Conservation (phyloP, 2,113 vertebrate species). For the Accipiter virgatus region DNA sequence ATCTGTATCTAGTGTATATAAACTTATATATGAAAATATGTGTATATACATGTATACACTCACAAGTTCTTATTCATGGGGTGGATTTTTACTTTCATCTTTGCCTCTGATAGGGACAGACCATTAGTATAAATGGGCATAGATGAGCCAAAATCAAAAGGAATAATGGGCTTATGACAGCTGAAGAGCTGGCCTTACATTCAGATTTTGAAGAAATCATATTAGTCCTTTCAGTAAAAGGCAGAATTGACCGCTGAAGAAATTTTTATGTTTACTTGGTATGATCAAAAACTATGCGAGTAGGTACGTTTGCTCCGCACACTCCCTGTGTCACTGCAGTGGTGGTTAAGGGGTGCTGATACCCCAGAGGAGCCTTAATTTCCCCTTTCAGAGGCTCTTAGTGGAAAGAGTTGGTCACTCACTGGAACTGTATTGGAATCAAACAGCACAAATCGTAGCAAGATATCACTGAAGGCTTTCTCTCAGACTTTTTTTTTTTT, state of each 20-base stretch:
- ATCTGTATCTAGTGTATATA: background rate
- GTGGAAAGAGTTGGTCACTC: background rate
- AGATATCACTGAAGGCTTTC: background rate
- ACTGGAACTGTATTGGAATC: background rate
- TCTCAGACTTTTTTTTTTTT: background rate
- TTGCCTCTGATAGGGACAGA: background rate
- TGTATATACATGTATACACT: background rate
- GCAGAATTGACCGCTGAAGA: background rate
- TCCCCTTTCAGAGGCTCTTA: background rate
- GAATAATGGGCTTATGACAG: background rate
- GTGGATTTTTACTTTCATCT: background rate
- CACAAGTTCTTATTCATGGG: background rate
- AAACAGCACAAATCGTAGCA: background rate
- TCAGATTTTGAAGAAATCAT: background rate
- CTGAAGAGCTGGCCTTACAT: background rate
- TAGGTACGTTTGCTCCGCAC: rapidly evolving
- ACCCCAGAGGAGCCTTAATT: background rate
- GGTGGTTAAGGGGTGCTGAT: background rate
- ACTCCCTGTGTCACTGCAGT: background rate
- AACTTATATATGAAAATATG: background rate
- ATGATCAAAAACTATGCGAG: background rate
- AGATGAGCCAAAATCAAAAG: background rate
- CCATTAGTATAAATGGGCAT: background rate
- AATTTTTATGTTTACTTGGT: background rate
- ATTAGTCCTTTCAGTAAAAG: background rate